Base-by-base conservation (phyloP, 2,113 vertebrate genomes). In the Amphilophus citrinellus region DNA sequence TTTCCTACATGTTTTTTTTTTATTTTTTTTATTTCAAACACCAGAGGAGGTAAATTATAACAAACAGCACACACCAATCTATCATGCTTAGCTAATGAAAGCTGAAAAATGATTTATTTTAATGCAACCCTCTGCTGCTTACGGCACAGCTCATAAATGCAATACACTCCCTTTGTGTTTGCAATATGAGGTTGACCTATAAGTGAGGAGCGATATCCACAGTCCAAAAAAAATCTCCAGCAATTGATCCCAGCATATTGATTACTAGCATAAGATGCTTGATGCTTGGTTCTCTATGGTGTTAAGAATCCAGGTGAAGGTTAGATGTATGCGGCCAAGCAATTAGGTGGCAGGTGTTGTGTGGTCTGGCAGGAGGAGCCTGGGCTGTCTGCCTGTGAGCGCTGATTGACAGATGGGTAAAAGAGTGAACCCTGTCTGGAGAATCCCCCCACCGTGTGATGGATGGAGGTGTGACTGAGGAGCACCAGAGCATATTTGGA, bases 321-420 rank as follows among this genome's bases (percentile, higher is more conserved):
- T 53, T 7, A 37, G 61, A 62, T 30, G 1, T 82, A 61, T 76
- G 61, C 35, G 80, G 86, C 57, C 39, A 20, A 84, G 63, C 76
- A 60, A 39, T 20, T 57, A 85, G 77, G 84, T 76, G 79, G 77
- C 90, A 93, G 92, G 85, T 91, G 87, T 77, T 88, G 84, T 84
- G 88, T 84, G 76, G 87, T 85, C 73, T 85, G 86, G 87, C 89
- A 84, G 62, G 24, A 57, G 83, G 39, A 82, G 71, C 6, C 75
- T 8, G 22, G 63, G 76, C 80, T 62, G 66, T 85, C 84, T 76
- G 77, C 77, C 85, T 83, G 57, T 86, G 89, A 87, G 66, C 61
- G 65, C 79, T 94, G 94, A 94, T 88, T 93, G 94, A 93, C 83
- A 83, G 90, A 91, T 86, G 87, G 90, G 61, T 78, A 63, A 82